Evolutionary conservation across 2,888 invertebrate genomes (phyloP), one percentile per base, ranked within the genome.

Genomic region (Microplitis manilae): DNA sequence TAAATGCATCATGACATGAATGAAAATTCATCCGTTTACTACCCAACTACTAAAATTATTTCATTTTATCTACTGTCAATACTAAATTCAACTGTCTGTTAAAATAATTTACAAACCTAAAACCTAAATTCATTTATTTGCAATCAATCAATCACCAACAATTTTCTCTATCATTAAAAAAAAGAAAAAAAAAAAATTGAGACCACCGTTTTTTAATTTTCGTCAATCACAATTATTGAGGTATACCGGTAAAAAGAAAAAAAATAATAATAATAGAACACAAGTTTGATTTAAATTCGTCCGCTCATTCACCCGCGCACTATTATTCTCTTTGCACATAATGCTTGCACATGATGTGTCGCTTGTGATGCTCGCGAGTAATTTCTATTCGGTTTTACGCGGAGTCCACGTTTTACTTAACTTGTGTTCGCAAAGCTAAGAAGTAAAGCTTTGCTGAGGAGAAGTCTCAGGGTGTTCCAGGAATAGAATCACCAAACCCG

Each of bases 401-500:
- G 8, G 8, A 50, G 50, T 75, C 77, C 82, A 81, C 81, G 80
- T 77, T 81, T 79, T 72, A 76, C 71, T 50, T 50, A 6, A 50
- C 50, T 50, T 50, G 13, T 50, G 50, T 50, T 50, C 50, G 50
- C 50, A 50, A 30, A 50, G 50, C 50, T 50, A 8, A 13, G 50
- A 50, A 50, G 50, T 50, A 13, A 73, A 75, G 77, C 85, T 84
- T 30, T 85, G 85, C 71, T 83, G 86, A 84, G 82, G 87, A 87
- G 86, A 86, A 87, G 87, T 87, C 8, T 50, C 86, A 86, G 86
- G 83, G 83, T 84, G 87, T 87, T 89, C 89, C 89, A 90, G 89
- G 89, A 90, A 90, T 90, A 90, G 89, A 89, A 86, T 86, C 86
- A 82, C 85, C 86, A 80, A 86, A 84, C 81, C 79, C 83, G 79